A percentile compares a stretch with the other conserved stretches of the same genome.
These are phyloP conservation scores for Hippocampus kuda DNA, from an alignment of 2,797 vertebrate species.

Conservation along the genomic window DNA sequence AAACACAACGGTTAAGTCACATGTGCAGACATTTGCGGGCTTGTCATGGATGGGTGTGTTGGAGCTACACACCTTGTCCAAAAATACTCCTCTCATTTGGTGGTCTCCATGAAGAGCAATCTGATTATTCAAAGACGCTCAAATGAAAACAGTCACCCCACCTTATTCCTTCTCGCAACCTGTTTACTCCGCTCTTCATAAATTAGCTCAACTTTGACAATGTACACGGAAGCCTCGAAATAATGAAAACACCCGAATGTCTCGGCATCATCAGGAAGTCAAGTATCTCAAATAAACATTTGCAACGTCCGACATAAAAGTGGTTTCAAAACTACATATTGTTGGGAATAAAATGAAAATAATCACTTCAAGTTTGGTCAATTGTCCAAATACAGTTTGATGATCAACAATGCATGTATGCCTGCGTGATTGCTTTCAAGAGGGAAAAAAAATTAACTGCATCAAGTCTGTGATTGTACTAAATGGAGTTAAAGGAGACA, in stretches of 20 bases:
- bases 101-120: conserved; percentile 67
- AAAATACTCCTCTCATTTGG: conserved; percentile 80
- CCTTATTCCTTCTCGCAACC: conserved; percentile 15
- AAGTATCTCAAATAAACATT: neutral
- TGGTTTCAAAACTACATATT: conserved; percentile 23
- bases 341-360: conserved; percentile 33
- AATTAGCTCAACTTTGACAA: conserved; percentile 15
- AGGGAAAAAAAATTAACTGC: neutral
- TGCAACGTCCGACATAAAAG: conserved; percentile 18
- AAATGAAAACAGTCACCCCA: conserved; percentile 44
- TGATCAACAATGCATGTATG: neutral
- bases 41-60: conserved; percentile 75
- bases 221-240: conserved; percentile 32
- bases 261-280: conserved; percentile 7
- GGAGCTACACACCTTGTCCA: conserved; percentile 75
- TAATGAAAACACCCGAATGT: conserved; percentile 10
- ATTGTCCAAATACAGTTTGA: neutral
- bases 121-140: conserved; percentile 51
- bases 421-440: neutral
- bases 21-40: conserved; percentile 50
- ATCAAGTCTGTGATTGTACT: neutral
- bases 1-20: conserved; percentile 38
- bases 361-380: conserved; percentile 17
- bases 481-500: neutral
- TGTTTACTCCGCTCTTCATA: conserved; percentile 8